Base-by-base conservation (phyloP, 2,113 vertebrate species). In the Gulo gulo region DNA sequence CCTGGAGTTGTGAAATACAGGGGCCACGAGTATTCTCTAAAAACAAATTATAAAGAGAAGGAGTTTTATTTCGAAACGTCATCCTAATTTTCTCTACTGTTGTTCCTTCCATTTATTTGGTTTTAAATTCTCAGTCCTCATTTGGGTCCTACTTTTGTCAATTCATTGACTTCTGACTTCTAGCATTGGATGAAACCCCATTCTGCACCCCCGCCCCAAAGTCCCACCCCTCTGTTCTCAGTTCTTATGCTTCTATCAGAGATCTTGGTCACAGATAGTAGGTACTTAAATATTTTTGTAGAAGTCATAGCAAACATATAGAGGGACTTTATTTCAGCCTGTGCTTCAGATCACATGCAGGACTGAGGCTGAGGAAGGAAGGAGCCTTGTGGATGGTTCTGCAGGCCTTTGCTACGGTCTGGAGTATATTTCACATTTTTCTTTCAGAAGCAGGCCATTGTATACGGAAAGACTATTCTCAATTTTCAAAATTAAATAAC, bases 401-500 rank as follows among this genome's bases (percentile, higher is more conserved):
- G 0, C 4, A 92, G n/a, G n/a, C 24, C 13, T 86, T 94, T 12
- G 67, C 31, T 42, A 21, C 16, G 47, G 67, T 85, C 57, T 88
- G 14, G 7, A 36, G 47, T 34, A 61, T 50, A 86, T 86, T 96
- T 91, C 31, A 67, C 34, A 63, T 67, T 93, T 50, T 78, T 9
- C 55, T 95, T 94, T 55, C 47, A 89, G 47, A 94, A 79, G 52
- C 42, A 78, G 52, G 36, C n/a, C 24, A 55, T 14, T 78, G 2
- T 79, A 29, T 45, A 79, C 1, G 45, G 83, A 86, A 91, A 91
- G 8, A 78, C 91, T 55, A 47, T 0, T 73, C 29, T 61, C 78
- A 91, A 39, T 92, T 69, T 80, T 52, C 39, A 94, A 92, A 96
- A 88, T 71, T 88, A 88, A 94, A 71, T 69, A 88, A 67, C 67